phyloP scores from a whole-genome alignment of 2,888 invertebrate species.

The Ophion ventricosus region DNA sequence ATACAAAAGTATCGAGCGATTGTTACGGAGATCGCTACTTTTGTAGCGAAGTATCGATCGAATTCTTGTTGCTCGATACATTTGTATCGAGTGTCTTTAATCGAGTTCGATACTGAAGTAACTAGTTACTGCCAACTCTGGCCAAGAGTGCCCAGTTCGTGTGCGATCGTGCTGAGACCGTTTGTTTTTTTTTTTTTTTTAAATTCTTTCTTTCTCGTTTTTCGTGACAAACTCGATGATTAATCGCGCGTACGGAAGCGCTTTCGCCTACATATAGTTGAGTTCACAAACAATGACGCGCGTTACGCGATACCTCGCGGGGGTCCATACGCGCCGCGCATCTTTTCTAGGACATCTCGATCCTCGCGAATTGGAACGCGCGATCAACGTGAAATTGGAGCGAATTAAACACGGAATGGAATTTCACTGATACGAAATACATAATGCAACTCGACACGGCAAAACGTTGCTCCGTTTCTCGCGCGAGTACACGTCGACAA shows the following conservation, averaged over 20 bases:
- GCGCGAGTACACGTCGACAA: neutral
- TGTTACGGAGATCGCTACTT: too few relatives aligned
- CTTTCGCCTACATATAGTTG: neutral
- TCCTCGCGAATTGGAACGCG: conserved; percentile 31
- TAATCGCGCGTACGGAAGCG: conserved; percentile 20
- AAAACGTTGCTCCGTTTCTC: neutral
- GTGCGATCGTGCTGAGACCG: neutral
- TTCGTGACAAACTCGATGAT: conserved; percentile 54
- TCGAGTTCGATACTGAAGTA: too few relatives aligned
- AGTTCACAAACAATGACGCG: conserved; percentile 37
- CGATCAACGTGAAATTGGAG: conserved; percentile 25
- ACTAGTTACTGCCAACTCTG: too few relatives aligned
- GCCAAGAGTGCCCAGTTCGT: too few relatives aligned
- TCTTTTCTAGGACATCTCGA: conserved; percentile 19
- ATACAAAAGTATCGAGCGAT: too few relatives aligned
- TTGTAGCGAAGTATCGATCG: too few relatives aligned
- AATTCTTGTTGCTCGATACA: too few relatives aligned
- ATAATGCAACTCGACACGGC: conserved; percentile 3
- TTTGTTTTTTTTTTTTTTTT: too few relatives aligned
- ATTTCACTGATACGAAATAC: conserved; percentile 50
- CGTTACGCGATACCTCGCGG: conserved; percentile 54
- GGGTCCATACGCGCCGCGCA: conserved; percentile 22
- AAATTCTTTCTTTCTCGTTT: conserved; percentile 39
- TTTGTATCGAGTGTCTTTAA: too few relatives aligned
- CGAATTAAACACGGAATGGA: conserved; percentile 37